These are phyloP conservation scores for Kryptolebias ocellatus DNA, from an alignment of 2,797 vertebrate genomes.

Conservation along the genomic window DNA sequence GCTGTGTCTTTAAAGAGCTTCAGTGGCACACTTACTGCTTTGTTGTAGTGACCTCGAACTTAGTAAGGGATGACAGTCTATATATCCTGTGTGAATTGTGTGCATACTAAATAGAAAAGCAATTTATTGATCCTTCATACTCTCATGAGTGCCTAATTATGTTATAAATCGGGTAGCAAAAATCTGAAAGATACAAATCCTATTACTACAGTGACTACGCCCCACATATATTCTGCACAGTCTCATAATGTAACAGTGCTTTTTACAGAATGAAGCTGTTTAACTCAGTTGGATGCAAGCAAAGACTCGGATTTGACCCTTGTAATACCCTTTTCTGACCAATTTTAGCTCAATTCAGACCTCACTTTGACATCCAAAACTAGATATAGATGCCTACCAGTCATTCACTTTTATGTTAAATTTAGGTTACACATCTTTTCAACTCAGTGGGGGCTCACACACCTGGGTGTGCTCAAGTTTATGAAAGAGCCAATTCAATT, in stretches of 20 bases:
- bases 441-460: too few species aligned
- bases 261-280: background rate
- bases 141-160: background rate
- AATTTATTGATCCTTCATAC: background rate
- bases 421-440: too few species aligned
- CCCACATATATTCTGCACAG: too few species aligned
- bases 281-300: background rate
- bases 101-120: background rate
- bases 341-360: too few species aligned
- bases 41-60: conserved; percentile 21
- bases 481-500: too few species aligned
- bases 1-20: conserved; percentile 51
- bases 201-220: background rate
- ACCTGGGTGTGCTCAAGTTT: too few species aligned
- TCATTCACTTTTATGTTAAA: too few species aligned
- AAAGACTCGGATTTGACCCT: too few species aligned
- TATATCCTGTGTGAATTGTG: background rate
- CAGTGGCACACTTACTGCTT: conserved; percentile 23
- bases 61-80: background rate
- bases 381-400: too few species aligned
- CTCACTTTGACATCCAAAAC: too few species aligned
- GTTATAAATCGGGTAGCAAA: background rate
- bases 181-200: background rate
- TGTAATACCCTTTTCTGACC: too few species aligned
- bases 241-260: background rate